Percentiles rank a stretch among this genome's conserved stretches.
These are phyloP conservation scores for Dusona sp. DNA, from an alignment of 2,888 invertebrate genomes.

Conservation along the genomic window DNA sequence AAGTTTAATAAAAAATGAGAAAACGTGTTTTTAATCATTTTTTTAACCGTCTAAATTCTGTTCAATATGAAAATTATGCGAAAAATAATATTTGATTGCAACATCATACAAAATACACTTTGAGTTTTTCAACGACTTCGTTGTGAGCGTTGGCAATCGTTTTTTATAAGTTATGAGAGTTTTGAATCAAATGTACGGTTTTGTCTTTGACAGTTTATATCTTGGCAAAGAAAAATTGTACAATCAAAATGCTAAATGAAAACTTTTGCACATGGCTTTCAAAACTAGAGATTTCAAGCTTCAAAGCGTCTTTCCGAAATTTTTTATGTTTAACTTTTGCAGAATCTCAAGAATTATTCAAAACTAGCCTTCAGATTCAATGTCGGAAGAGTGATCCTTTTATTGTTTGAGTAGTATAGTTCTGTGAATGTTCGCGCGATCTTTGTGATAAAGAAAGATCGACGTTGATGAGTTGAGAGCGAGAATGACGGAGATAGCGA, in stretches of 20 bases:
- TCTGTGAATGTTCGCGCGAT: neutral
- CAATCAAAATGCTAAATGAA: neutral
- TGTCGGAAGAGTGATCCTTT: no score
- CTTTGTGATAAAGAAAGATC: slow-evolving; percentile 32
- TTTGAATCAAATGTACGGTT: neutral
- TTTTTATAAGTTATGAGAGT: neutral
- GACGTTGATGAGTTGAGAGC: slow-evolving; percentile 36
- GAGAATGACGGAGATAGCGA: slow-evolving; percentile 57
- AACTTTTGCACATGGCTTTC: no score
- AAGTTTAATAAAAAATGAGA: neutral
- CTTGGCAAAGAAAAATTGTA: neutral
- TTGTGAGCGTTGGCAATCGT: neutral
- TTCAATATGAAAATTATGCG: neutral
- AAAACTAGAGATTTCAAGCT: neutral
- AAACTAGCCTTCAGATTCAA: neutral
- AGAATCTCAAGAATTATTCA: neutral
- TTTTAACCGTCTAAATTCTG: neutral
- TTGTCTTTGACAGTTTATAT: neutral
- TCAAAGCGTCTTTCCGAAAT: neutral
- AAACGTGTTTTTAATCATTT: neutral
- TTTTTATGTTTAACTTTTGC: no score
- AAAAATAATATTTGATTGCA: neutral
- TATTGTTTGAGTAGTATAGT: neutral
- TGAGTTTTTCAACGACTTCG: neutral
- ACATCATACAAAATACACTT: neutral